Conservation (phyloP, 2,888 invertebrate genomes). For the Agelastica alni region DNA sequence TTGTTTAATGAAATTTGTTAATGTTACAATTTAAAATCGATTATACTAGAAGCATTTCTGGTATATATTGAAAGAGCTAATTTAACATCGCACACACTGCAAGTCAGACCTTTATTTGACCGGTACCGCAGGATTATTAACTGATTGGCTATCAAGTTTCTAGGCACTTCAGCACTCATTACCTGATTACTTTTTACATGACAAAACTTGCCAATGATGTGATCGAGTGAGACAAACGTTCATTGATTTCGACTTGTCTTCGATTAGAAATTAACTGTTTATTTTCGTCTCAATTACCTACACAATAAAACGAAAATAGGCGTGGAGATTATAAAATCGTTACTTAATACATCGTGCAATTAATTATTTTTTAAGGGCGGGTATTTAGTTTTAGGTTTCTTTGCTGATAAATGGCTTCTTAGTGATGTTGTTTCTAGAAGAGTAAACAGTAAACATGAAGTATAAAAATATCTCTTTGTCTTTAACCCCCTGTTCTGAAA, state of each 20-base stretch:
- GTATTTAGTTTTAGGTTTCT: too few species aligned
- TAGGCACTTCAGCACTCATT: slow-evolving; percentile 8
- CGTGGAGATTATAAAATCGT: slow-evolving; percentile 19
- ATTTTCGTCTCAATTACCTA: slow-evolving; percentile 13
- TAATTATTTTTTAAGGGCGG: slow-evolving; percentile 10
- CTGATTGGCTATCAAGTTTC: slow-evolving; percentile 21
- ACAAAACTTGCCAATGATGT: slow-evolving; percentile 16
- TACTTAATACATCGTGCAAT: slow-evolving; percentile 10
- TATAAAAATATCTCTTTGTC: too few species aligned
- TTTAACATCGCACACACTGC: neutral
- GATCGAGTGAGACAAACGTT: slow-evolving; percentile 21
- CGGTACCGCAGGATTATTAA: slow-evolving; percentile 4
- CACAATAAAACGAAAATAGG: slow-evolving; percentile 5
- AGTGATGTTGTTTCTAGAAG: too few species aligned
- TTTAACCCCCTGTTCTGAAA: too few species aligned
- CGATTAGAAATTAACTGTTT: slow-evolving; percentile 22
- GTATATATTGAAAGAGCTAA: too few species aligned
- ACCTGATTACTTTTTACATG: slow-evolving; percentile 21
- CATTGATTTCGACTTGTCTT: slow-evolving; percentile 18
- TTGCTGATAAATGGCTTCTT: too few species aligned
- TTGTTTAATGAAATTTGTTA: too few species aligned
- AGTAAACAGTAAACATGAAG: too few species aligned
- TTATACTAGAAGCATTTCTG: too few species aligned
- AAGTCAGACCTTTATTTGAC: neutral
- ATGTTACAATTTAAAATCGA: too few species aligned